Conservation (phyloP, 2,888 invertebrate genomes). For the Apotomis betuletana region DNA sequence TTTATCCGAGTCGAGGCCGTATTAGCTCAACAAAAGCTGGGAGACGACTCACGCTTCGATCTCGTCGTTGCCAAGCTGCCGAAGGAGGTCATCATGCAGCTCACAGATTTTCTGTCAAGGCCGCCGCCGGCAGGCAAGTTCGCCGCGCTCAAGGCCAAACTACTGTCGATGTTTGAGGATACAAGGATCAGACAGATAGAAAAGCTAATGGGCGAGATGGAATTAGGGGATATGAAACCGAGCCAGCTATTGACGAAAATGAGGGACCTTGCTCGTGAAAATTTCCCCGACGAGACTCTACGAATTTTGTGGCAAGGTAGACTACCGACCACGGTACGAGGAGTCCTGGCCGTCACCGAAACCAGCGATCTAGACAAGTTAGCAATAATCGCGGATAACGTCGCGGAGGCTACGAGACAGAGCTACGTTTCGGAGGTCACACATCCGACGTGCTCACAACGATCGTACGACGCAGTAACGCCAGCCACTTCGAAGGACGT, state of each 20-base stretch:
- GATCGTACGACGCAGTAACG: too few species aligned
- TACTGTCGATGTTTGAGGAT: too few species aligned
- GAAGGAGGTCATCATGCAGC: too few species aligned
- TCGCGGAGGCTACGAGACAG: neutral
- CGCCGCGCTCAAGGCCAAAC: too few species aligned
- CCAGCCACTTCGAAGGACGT: too few species aligned
- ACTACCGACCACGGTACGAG: neutral
- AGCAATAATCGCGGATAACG: neutral
- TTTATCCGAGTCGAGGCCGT: too few species aligned
- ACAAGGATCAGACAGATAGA: too few species aligned
- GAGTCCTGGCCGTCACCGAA: slow-evolving; percentile 2
- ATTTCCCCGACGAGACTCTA: slow-evolving; percentile 8
- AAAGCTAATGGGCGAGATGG: slow-evolving; percentile 17
- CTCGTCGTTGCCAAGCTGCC: too few species aligned
- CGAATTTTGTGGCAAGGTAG: slow-evolving; percentile 7
- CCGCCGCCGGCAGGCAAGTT: too few species aligned
- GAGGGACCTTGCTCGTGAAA: slow-evolving; percentile 6
- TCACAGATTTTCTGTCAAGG: too few species aligned
- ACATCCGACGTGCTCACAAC: neutral
- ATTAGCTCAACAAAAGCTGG: too few species aligned
- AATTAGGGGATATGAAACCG: slow-evolving; percentile 2
- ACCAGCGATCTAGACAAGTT: slow-evolving; percentile 5
- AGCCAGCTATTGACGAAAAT: slow-evolving; percentile 11
- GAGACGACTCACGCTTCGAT: too few species aligned
- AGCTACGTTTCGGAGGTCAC: slow-evolving; percentile 7